phyloP scores from a whole-genome alignment of 2,113 vertebrate genomes.

The Lampris incognitus region DNA sequence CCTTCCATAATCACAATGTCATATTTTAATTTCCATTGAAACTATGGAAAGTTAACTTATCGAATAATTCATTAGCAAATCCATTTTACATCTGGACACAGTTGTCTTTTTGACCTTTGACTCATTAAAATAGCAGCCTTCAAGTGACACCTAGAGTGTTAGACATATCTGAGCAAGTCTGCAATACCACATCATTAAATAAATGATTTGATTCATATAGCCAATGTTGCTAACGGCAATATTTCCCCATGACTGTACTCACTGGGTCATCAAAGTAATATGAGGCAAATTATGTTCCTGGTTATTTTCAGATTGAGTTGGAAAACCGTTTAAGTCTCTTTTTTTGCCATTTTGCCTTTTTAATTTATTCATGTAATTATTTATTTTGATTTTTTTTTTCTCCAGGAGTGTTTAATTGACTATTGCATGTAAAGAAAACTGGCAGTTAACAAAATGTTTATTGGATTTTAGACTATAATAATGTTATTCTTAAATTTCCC shows the following conservation, averaged over 20 bases:
- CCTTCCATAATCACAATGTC: constrained; percentile 5
- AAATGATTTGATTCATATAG: constrained; percentile 43
- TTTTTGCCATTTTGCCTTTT: constrained; percentile 4
- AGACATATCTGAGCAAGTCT: constrained; percentile 57
- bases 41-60: constrained; percentile 29
- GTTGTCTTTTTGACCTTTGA: constrained; percentile 50
- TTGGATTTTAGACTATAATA: background rate
- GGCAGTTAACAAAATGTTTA: constrained; percentile 20
- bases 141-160: constrained; percentile 34
- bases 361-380: constrained; percentile 21
- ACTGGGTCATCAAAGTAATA: constrained; percentile 55
- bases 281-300: constrained; percentile 39
- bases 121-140: background rate
- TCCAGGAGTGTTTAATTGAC: background rate
- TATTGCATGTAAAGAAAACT: background rate
- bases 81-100: constrained; percentile 40
- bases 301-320: constrained; percentile 16
- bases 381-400: background rate
- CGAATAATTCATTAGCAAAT: constrained; percentile 58
- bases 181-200: constrained; percentile 29
- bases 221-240: constrained; percentile 52
- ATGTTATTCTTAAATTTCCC: no score
- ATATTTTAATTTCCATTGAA: constrained; percentile 18
- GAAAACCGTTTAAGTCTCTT: constrained; percentile 22
- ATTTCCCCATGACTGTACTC: constrained; percentile 31